A percentile compares a stretch with the other conserved stretches of the same genome.
Conservation (phyloP, 2,888 invertebrate genomes). For the Toxonevra muliebris region DNA sequence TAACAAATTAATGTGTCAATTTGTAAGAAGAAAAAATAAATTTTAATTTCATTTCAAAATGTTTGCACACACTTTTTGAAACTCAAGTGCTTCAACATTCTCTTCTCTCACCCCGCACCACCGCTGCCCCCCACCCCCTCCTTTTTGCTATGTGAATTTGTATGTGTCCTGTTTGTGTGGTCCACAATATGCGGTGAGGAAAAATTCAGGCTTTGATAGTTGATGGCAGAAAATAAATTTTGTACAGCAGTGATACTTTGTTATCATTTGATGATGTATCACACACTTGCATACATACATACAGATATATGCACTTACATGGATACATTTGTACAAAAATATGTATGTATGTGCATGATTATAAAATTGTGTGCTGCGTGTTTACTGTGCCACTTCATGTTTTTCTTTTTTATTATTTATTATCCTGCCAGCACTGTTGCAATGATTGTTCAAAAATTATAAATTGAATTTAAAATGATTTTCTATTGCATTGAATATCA, state of each 20-base stretch:
- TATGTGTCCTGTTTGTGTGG: not conserved
- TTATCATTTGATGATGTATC: no score
- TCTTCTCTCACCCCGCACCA: not conserved
- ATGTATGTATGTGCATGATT: constrained; percentile 8
- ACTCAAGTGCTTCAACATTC: not conserved
- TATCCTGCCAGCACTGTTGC: no score
- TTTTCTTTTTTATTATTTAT: no score
- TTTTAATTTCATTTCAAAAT: constrained; percentile 59
- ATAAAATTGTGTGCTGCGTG: not conserved
- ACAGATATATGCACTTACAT: not conserved
- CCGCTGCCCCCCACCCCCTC: not conserved
- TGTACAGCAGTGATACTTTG: no score
- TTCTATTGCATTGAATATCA: no score
- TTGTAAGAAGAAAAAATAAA: constrained; percentile 37
- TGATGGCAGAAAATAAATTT: no score
- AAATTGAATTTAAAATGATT: no score
- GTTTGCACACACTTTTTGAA: constrained; percentile 50
- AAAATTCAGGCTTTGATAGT: no score
- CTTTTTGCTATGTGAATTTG: not conserved
- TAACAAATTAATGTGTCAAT: constrained; percentile 56
- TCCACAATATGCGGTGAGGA: no score
- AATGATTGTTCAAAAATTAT: no score
- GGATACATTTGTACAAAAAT: no score
- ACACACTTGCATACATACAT: not conserved
- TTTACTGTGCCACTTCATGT: no score